Conservation (phyloP, 2,888 invertebrate genomes). For the Idaea dimidiata region DNA sequence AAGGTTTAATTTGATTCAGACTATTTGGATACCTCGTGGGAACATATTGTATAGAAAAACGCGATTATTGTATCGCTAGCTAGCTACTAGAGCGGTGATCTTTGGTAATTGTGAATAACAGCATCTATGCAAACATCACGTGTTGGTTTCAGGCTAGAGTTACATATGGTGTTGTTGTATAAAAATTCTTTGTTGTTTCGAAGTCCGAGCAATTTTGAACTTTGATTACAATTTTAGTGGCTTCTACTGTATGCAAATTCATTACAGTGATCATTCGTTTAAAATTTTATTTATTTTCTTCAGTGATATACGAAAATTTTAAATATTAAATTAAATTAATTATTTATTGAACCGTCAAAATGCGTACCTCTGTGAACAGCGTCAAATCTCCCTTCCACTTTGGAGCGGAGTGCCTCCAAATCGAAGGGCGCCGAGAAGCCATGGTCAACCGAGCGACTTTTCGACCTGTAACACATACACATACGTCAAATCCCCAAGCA, state of each 20-base stretch:
- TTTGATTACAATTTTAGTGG: too few species aligned
- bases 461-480: constrained; percentile 85
- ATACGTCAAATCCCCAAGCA: neutral
- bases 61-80: neutral
- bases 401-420: constrained; percentile 90
- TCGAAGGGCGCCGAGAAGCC: constrained; percentile 93
- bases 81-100: neutral
- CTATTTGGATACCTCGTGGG: constrained; percentile 33
- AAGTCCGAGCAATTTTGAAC: too few species aligned
- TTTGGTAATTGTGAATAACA: neutral
- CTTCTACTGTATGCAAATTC: too few species aligned
- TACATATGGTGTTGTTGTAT: too few species aligned
- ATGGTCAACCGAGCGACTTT: constrained; percentile 95
- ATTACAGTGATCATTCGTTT: too few species aligned
- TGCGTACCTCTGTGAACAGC: constrained; percentile 83
- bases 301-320: neutral
- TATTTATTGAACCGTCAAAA: neutral
- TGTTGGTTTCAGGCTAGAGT: neutral
- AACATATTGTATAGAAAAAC: constrained; percentile 13
- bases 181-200: too few species aligned
- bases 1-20: constrained; percentile 32
- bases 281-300: neutral
- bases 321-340: neutral
- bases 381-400: constrained; percentile 92
- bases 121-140: neutral